Percentiles rank a stretch among this genome's conserved stretches.
phyloP scores from a whole-genome alignment of 2,797 vertebrate genomes.

The Malurus splendens region DNA sequence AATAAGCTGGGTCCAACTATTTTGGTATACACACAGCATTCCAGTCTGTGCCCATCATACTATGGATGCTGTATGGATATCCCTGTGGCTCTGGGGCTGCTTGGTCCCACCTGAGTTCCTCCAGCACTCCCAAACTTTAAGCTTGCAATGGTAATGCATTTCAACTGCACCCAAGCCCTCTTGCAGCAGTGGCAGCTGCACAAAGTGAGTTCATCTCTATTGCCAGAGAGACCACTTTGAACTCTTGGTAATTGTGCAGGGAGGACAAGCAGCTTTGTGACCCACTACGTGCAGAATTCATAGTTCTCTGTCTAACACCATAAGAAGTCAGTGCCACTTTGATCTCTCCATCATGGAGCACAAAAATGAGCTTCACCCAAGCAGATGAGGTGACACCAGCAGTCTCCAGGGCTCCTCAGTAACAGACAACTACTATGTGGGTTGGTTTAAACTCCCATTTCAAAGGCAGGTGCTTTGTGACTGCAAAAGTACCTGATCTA shows the following conservation, averaged over 20 bases:
- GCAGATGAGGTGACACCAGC: not conserved
- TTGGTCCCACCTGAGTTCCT: not conserved
- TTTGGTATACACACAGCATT: not conserved
- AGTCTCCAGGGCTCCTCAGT: not conserved
- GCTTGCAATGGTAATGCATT: too few relatives aligned
- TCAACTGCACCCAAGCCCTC: not conserved
- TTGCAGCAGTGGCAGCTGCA: not conserved
- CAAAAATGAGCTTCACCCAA: not conserved
- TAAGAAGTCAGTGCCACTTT: not conserved
- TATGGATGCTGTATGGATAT: not conserved
- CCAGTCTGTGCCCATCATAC: not conserved
- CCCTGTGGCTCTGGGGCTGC: not conserved
- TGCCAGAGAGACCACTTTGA: not conserved
- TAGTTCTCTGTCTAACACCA: not conserved
- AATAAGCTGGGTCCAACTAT: not conserved
- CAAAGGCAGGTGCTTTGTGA: not conserved
- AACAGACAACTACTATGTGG: not conserved
- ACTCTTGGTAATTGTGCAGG: not conserved
- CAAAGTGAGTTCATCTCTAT: not conserved
- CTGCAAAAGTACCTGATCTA: not conserved
- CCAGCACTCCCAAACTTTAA: not conserved
- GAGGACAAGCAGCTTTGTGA: not conserved
- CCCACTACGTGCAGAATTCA: not conserved
- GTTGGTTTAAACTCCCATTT: not conserved
- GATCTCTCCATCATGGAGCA: not conserved